Conservation (phyloP, 2,113 vertebrate genomes). For the Neopipo cinnamomea region DNA sequence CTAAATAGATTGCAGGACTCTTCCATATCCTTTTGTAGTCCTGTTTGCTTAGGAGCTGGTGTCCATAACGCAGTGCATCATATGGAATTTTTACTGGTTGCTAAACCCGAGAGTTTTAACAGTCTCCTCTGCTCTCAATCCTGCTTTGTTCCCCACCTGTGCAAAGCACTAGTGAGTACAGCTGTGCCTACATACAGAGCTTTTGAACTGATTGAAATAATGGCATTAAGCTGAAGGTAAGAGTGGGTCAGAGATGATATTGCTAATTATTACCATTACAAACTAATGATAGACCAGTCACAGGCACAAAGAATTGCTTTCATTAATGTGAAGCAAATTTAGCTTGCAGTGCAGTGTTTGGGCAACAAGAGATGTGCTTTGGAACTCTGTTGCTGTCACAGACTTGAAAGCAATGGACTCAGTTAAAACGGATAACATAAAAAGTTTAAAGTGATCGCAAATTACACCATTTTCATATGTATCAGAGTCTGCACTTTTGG, state of each 20-base stretch:
- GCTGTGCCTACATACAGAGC: background rate
- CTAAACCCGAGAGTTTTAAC: background rate
- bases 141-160: background rate
- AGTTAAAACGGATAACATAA: background rate
- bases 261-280: background rate
- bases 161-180: accelerated
- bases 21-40: background rate
- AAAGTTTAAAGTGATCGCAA: background rate
- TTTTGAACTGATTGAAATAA: background rate
- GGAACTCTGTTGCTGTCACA: background rate
- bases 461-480: background rate
- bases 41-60: background rate
- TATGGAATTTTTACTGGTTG: background rate
- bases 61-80: background rate
- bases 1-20: background rate
- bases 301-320: background rate
- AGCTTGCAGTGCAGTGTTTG: background rate
- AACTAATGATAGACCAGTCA: background rate
- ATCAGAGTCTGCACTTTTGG: background rate
- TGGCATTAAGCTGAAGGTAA: background rate
- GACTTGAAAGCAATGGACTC: background rate
- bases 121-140: background rate
- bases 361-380: background rate
- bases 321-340: background rate
- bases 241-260: background rate